Conservation (phyloP, 2,113 vertebrate genomes). For the Tychaedon coryphoeus region DNA sequence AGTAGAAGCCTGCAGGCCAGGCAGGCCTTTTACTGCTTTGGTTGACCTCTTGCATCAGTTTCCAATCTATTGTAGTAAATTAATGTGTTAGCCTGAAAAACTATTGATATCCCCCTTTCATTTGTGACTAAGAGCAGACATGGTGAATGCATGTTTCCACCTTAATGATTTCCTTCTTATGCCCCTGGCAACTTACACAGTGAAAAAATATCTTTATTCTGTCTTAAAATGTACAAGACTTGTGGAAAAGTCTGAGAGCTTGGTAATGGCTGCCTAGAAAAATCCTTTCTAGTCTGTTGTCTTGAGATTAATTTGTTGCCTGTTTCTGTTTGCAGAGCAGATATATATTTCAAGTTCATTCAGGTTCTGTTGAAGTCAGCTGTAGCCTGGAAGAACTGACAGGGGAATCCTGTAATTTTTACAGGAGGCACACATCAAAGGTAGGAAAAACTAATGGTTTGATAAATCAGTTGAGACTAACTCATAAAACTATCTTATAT, state of each 20-base stretch:
- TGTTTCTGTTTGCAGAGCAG: neutral
- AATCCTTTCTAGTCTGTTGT: neutral
- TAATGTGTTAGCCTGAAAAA: neutral
- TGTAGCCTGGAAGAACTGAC: neutral
- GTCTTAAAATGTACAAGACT: neutral
- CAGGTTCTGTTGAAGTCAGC: neutral
- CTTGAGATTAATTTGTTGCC: neutral
- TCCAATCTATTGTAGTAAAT: conserved; percentile 1
- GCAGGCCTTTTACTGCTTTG: neutral
- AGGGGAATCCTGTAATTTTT: neutral
- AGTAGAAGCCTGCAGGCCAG: neutral
- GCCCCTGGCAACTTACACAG: neutral
- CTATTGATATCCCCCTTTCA: neutral
- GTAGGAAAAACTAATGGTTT: neutral
- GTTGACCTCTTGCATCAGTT: neutral
- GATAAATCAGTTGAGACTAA: neutral
- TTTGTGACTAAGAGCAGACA: neutral
- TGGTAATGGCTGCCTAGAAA: neutral
- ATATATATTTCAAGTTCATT: neutral
- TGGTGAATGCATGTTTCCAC: neutral
- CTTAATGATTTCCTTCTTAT: neutral
- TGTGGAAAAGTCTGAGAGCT: neutral
- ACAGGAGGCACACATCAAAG: neutral
- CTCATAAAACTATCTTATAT: neutral
- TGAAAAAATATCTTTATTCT: neutral